A percentile compares a stretch with the other conserved stretches of the same genome.
Conservation (phyloP, 2,113 vertebrate species). For the Misgurnus anguillicaudatus region DNA sequence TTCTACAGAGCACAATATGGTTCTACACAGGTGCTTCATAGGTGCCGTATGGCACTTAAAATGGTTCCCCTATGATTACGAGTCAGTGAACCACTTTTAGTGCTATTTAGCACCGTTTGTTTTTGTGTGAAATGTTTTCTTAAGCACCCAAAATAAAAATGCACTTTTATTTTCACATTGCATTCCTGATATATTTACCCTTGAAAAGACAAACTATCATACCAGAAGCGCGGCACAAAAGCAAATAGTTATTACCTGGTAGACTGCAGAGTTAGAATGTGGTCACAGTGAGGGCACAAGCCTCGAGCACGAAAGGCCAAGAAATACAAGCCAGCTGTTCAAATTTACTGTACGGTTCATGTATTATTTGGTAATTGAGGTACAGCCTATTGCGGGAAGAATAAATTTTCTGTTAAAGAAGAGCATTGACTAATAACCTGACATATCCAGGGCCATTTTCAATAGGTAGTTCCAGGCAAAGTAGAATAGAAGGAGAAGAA, state of each 20-base stretch:
- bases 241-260: slow-evolving; percentile 39
- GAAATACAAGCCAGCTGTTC: slow-evolving; percentile 1
- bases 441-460: not conserved
- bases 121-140: slow-evolving; percentile 35
- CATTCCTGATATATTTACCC: slow-evolving; percentile 22
- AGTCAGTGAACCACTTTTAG: too few species aligned
- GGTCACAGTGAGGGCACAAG: slow-evolving; percentile 24
- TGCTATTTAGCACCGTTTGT: too few species aligned
- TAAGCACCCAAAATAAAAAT: not conserved
- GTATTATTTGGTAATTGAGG: slow-evolving; percentile 9
- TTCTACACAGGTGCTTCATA: too few species aligned
- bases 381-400: not conserved
- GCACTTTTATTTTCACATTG: not conserved
- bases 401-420: slow-evolving; percentile 1
- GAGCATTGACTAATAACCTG: slow-evolving; percentile 30
- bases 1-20: too few species aligned
- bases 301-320: slow-evolving; percentile 10
- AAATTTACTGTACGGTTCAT: slow-evolving; percentile 21
- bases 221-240: slow-evolving; percentile 17
- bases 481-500: not conserved
- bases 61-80: too few species aligned
- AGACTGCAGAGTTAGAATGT: slow-evolving; percentile 17
- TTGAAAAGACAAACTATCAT: slow-evolving; percentile 26
- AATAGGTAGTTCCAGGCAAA: slow-evolving; percentile 10
- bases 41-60: too few species aligned